A percentile compares a stretch with the other conserved stretches of the same genome.
phyloP scores from a whole-genome alignment of 2,797 vertebrate genomes.

The Hafferia zeledoni region DNA sequence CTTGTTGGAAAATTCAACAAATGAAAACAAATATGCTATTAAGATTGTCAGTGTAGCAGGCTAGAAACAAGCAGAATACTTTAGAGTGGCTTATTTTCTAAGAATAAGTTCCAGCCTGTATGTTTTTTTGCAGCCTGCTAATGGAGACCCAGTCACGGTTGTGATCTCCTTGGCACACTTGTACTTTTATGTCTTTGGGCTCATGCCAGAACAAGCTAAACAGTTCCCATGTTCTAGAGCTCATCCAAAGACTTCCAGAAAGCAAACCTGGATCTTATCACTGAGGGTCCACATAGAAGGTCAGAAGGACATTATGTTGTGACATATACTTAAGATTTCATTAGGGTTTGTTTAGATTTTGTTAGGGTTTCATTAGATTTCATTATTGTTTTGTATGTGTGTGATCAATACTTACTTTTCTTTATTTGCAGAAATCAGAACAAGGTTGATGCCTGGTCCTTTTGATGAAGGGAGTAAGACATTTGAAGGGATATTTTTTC shows the following conservation, averaged over 20 bases:
- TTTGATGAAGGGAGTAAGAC: neutral
- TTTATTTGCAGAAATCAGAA: neutral
- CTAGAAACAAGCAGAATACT: neutral
- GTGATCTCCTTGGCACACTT: rapidly evolving
- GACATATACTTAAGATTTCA: neutral
- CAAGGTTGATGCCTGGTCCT: neutral
- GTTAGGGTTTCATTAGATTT: too few species aligned
- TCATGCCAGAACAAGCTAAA: neutral
- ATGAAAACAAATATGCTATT: neutral
- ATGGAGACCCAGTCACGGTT: neutral
- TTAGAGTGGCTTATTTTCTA: neutral
- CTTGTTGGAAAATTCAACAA: neutral
- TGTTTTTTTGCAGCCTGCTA: neutral
- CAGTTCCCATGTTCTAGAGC: neutral
- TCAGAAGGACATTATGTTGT: neutral
- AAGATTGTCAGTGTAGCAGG: neutral
- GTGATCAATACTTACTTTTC: neutral
- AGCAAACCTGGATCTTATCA: neutral
- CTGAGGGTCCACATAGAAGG: too few species aligned
- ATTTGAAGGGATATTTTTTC: neutral
- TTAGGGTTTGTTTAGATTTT: too few species aligned
- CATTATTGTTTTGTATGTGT: neutral
- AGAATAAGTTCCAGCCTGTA: rapidly evolving
- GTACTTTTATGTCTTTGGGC: neutral
- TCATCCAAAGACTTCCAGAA: neutral